Evolutionary conservation across 2,888 invertebrate genomes (phyloP).

Genomic region (Apoderus coryli): DNA sequence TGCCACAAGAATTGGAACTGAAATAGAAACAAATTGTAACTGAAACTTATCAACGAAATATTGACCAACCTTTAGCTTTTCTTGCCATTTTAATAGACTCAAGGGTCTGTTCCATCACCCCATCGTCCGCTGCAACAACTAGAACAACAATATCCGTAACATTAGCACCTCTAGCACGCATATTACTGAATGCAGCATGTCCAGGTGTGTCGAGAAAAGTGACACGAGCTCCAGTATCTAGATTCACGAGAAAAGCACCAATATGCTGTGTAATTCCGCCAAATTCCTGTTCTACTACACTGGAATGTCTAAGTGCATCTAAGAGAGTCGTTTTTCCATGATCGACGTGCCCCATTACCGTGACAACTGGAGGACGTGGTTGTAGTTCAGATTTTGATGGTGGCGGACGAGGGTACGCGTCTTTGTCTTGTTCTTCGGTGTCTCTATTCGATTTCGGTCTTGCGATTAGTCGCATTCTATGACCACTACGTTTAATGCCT

Average conservation of each 20-base stretch:
- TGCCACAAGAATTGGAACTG: slow-evolving; percentile 91
- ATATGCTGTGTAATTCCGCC: slow-evolving; percentile 99
- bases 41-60: not conserved
- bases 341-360: slow-evolving; percentile 99
- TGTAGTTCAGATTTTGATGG: slow-evolving; percentile 48
- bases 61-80: slow-evolving; percentile 48
- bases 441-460: slow-evolving; percentile 12
- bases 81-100: slow-evolving; percentile 82
- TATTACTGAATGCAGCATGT: slow-evolving; percentile 91
- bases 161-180: slow-evolving; percentile 87
- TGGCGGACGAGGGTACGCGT: slow-evolving; percentile 47
- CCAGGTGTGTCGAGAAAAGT: slow-evolving; percentile 99
- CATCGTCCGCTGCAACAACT: slow-evolving; percentile 97
- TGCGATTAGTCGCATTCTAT: slow-evolving; percentile 28
- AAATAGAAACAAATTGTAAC: slow-evolving; percentile 26
- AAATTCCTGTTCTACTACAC: slow-evolving; percentile 82
- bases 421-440: slow-evolving; percentile 21
- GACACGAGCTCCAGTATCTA: slow-evolving; percentile 53
- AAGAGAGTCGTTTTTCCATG: slow-evolving; percentile 95
- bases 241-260: slow-evolving; percentile 80
- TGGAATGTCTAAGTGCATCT: slow-evolving; percentile 72
- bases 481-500: slow-evolving; percentile 27
- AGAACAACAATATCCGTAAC: slow-evolving; percentile 89
- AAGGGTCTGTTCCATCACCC: slow-evolving; percentile 94
- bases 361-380: slow-evolving; percentile 82